Evolutionary conservation across 2,888 invertebrate species (phyloP).

Genomic region (Hemaris fuciformis): DNA sequence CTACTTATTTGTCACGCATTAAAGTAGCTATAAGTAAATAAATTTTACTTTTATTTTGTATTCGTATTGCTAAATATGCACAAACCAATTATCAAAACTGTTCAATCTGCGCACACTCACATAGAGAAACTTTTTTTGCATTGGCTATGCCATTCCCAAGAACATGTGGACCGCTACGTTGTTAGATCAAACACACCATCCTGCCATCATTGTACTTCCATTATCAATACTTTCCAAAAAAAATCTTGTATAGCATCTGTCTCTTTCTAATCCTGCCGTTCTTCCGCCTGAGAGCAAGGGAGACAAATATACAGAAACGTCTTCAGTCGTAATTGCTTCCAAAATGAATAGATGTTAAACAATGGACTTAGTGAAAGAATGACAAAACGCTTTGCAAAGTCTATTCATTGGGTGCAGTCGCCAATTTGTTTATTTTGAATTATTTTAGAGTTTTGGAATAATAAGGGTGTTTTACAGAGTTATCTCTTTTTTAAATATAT

Average conservation of each 20-base stretch:
- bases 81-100: constrained; percentile 48
- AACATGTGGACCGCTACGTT: constrained; percentile 80
- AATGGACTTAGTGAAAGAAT: constrained; percentile 52
- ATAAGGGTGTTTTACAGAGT: background rate
- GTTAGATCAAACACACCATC: constrained; percentile 80
- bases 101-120: constrained; percentile 35
- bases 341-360: constrained; percentile 71
- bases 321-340: constrained; percentile 65
- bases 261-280: constrained; percentile 46
- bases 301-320: constrained; percentile 45
- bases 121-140: constrained; percentile 73
- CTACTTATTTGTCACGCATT: no score
- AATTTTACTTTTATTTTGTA: background rate
- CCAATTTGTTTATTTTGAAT: constrained; percentile 8
- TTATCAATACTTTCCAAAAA: constrained; percentile 71
- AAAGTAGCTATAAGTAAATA: no score
- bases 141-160: constrained; percentile 75
- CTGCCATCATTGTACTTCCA: constrained; percentile 76
- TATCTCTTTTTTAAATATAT: background rate
- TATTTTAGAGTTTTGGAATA: background rate
- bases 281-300: constrained; percentile 35
- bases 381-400: constrained; percentile 42
- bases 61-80: background rate
- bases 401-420: background rate
- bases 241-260: constrained; percentile 49